Base-by-base conservation (phyloP, 23 tunicate genomes). In the Ciona savignyi region DNA sequence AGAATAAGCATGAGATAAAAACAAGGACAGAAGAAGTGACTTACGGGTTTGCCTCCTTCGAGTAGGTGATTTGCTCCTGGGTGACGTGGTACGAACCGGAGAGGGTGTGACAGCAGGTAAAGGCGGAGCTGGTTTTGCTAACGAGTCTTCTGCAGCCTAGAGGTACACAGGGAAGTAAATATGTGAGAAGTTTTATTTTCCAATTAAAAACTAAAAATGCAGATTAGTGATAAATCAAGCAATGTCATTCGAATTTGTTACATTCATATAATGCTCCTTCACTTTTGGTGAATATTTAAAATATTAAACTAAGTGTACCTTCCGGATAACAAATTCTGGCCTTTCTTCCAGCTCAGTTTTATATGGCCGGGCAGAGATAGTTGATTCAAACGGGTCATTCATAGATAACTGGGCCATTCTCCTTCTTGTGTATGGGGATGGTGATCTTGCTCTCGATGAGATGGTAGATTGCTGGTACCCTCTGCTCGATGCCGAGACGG, bases 381-480 rank as follows among this genome's bases (percentile, higher is more conserved):
- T 83, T 0, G 97, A 84, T 1, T 91, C 97, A 60, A 91, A 91
- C 1, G 97, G 97, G 48, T 91, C 97, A 33, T 73, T 80, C 61
- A 91, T 61, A 1, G 97, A 84, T 25, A 91, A 86, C 32, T 91
- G 93, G 9, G 97, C 97, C 97, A 91, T 91, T 62, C 91, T 76
- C 63, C 97, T 62, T 30, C 74, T 70, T 20, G 97, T 84, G 75
- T 91, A 91, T 4, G 97, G 97, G 0, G 97, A 91, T 30, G 97
- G 97, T 1, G 97, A 91, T 32, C 97, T 81, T 22, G 97, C 91
- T 1, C 91, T 80, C 2, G 97, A 91, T 77, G 91, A 76, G 30
- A 91, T 80, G 29, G 97, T 91, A 22, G 97, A 82, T 69, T 91
- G 97, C 62, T 91, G 86, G 51, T 91, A 91, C 1, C 97, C 86